These are phyloP conservation scores for Sphenodon punctatus DNA, from an alignment of 2,797 vertebrate species.

Conservation along the genomic window DNA sequence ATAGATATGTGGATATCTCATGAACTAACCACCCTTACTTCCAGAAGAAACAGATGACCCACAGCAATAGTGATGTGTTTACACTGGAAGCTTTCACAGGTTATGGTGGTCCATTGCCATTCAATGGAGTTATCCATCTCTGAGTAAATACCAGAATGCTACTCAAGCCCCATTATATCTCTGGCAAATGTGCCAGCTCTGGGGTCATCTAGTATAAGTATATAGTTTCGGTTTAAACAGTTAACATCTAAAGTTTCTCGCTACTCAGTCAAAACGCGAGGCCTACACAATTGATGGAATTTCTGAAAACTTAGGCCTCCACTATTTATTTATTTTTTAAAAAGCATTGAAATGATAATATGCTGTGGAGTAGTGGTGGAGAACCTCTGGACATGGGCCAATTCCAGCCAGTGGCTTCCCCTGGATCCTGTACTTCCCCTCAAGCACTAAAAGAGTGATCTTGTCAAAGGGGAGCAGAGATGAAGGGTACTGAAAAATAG, in stretches of 20 bases:
- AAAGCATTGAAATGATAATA: rapidly evolving
- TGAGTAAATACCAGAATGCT: neutral
- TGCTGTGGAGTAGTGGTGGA: too few relatives aligned
- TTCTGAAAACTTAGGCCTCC: neutral
- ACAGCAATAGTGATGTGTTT: neutral
- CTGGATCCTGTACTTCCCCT: too few relatives aligned
- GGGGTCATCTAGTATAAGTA: rapidly evolving
- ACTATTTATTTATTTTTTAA: too few relatives aligned
- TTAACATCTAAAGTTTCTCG: neutral
- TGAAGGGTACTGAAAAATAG: too few relatives aligned
- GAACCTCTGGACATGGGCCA: too few relatives aligned
- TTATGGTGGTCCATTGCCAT: neutral
- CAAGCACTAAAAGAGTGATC: too few relatives aligned
- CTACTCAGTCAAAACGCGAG: neutral
- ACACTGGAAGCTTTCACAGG: neutral
- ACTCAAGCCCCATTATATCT: rapidly evolving
- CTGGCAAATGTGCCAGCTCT: neutral
- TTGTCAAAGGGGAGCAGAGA: too few relatives aligned
- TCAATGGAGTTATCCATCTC: rapidly evolving
- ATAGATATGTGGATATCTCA: neutral
- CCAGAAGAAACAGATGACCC: neutral
- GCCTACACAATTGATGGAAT: neutral
- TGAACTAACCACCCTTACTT: neutral
- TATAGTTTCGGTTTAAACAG: neutral
- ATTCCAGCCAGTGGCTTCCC: too few relatives aligned